Conservation (phyloP, 1,140 invertebrate species). For the Prorops nasuta region DNA sequence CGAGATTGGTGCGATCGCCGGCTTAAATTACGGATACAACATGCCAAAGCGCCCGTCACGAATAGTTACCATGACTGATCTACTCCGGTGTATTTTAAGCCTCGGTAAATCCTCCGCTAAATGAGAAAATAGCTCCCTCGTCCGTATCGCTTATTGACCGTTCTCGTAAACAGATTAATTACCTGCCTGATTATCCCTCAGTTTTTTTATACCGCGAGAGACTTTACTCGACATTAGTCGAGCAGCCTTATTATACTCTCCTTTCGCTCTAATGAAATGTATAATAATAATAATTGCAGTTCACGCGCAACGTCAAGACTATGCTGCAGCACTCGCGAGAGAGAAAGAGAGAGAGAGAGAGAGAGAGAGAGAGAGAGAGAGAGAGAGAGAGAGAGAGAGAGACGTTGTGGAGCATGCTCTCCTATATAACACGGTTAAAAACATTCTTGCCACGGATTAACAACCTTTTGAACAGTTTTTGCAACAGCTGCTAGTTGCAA, state of each 20-base stretch:
- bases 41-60: no score
- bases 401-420: background rate
- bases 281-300: background rate
- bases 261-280: background rate
- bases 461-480: background rate
- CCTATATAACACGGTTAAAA: background rate
- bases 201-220: background rate
- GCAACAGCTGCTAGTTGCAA: background rate
- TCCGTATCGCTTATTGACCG: no score
- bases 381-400: background rate
- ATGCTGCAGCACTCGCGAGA: background rate
- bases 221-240: background rate
- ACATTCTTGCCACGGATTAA: background rate
- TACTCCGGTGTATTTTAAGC: no score
- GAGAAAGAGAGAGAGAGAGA: background rate
- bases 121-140: no score
- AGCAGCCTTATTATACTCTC: background rate
- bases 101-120: no score
- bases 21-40: no score
- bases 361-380: constrained; percentile 1
- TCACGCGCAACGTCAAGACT: background rate
- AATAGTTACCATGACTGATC: no score
- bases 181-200: no score
- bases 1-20: background rate
- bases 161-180: no score